Conservation (phyloP, 2,888 invertebrate species). For the Sinopyrophorus schimmeli region DNA sequence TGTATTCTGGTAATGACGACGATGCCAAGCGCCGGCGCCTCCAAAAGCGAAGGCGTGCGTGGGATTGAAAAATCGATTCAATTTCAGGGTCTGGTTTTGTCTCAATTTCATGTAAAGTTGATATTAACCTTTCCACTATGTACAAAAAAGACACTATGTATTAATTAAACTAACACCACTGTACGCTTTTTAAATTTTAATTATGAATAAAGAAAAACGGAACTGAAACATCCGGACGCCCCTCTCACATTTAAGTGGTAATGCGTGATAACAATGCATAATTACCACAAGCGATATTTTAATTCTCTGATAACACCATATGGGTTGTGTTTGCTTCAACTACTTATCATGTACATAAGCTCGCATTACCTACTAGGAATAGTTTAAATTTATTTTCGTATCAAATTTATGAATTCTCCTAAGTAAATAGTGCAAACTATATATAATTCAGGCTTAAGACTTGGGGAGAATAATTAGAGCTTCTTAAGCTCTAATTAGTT, state of each 20-base stretch:
- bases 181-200: background rate
- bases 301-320: too few species aligned
- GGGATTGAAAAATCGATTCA: slow-evolving; percentile 49
- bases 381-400: too few species aligned
- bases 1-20: slow-evolving; percentile 35
- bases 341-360: too few species aligned
- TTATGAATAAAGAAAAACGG: background rate
- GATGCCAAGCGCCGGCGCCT: slow-evolving; percentile 43
- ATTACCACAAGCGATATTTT: too few species aligned
- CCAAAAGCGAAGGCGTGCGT: slow-evolving; percentile 49
- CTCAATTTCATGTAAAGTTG: slow-evolving; percentile 24
- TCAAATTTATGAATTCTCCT: too few species aligned
- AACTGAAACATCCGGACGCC: slow-evolving; percentile 12
- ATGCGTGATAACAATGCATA: slow-evolving; percentile 20
- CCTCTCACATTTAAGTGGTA: slow-evolving; percentile 6
- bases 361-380: too few species aligned
- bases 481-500: too few species aligned
- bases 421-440: slow-evolving; percentile 24
- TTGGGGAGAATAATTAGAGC: too few species aligned
- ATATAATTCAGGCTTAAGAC: slow-evolving; percentile 29
- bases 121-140: slow-evolving; percentile 11
- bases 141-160: slow-evolving; percentile 8
- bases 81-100: slow-evolving; percentile 32
- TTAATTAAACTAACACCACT: slow-evolving; percentile 1
- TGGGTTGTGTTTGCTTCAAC: too few species aligned